Base-by-base conservation (phyloP, 2,797 vertebrate genomes). In the Epinephelus malabaricus region DNA sequence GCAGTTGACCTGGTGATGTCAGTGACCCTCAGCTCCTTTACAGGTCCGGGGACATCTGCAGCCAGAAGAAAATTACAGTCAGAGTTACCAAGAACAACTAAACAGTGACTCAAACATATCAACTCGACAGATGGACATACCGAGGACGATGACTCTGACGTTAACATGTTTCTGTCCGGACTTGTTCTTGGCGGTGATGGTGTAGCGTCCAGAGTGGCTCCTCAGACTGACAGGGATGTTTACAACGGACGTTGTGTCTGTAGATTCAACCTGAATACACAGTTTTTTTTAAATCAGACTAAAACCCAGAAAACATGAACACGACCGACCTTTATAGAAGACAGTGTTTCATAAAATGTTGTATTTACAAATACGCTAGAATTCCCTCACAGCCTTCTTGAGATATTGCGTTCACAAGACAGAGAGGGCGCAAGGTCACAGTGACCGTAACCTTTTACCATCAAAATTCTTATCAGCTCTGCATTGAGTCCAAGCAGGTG, bases 101-200 rank as follows among this genome's bases (percentile, higher is more conserved):
- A 34, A 53, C 45, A n/a, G 10, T 3, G 4, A 30, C 21, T 18
- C 1, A n/a, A 30, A 51, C 3, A 45, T 12, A 47, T 1, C 0
- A 1, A 58, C 3, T n/a, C 19, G 63, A 51, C 11, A 65, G 9
- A 19, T 7, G 53, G 34, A 86, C 96, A 53, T 94, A 99, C 98
- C 98, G 50, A 99, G 96, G 51, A 99, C 98, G 82, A 97, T 97
- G 82, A 99, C 97, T 94, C 97, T 95, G 86, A 98, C 82, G 46
- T 97, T 97, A 47, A 96, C 90, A 34, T 98, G 97, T 92, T 99
- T 99, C 92, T 98, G 97, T 91, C 98, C 98, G 23, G 97, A 96
- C 95, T 99, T 99, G 89, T 99, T 99, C 91, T 99, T 99, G 76
- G 98, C 98, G 30, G 97, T 98, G 93, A 99, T 97, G 77, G 95